A percentile compares a stretch with the other conserved stretches of the same genome.
phyloP scores from a whole-genome alignment of 2,888 invertebrate species.

The Chaetoderma sp. region DNA sequence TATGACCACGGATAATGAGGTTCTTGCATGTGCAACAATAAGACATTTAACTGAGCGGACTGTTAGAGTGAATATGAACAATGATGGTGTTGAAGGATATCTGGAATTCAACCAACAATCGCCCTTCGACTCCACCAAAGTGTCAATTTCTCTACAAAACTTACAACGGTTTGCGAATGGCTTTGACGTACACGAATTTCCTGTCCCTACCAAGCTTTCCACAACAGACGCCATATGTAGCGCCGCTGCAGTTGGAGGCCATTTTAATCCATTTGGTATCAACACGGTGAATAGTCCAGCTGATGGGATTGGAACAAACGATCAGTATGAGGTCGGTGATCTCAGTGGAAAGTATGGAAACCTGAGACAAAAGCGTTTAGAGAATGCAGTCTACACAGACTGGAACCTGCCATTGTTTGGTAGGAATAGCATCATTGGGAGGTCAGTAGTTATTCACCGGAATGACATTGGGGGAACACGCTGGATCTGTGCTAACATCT shows the following conservation, averaged over 20 bases:
- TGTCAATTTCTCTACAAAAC: slow-evolving; percentile 73
- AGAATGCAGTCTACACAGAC: slow-evolving; percentile 77
- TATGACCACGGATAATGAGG: slow-evolving; percentile 22
- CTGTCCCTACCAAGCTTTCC: slow-evolving; percentile 60
- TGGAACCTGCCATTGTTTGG: slow-evolving; percentile 87
- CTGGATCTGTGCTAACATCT: slow-evolving; percentile 69
- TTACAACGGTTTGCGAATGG: slow-evolving; percentile 63
- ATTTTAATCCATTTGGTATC: slow-evolving; percentile 81
- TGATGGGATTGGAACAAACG: slow-evolving; percentile 80
- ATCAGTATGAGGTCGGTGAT: slow-evolving; percentile 91
- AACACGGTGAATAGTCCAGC: slow-evolving; percentile 54
- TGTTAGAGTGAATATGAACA: slow-evolving; percentile 56
- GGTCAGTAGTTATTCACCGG: slow-evolving; percentile 83
- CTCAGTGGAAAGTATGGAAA: slow-evolving; percentile 88
- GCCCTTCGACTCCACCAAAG: slow-evolving; percentile 77
- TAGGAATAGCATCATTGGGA: slow-evolving; percentile 81
- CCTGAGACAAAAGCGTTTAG: slow-evolving; percentile 76
- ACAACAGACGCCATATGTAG: slow-evolving; percentile 63
- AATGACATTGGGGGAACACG: slow-evolving; percentile 39
- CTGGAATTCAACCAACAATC: slow-evolving; percentile 84
- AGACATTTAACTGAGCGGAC: slow-evolving; percentile 46
- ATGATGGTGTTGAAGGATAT: slow-evolving; percentile 82
- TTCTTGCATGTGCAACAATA: slow-evolving; percentile 80
- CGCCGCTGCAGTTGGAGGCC: slow-evolving; percentile 75
- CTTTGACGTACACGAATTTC: slow-evolving; percentile 70